Evolutionary conservation across 1,140 invertebrate genomes (phyloP), one percentile per base, ranked within the genome.

Genomic region (Diorhabda carinulata): DNA sequence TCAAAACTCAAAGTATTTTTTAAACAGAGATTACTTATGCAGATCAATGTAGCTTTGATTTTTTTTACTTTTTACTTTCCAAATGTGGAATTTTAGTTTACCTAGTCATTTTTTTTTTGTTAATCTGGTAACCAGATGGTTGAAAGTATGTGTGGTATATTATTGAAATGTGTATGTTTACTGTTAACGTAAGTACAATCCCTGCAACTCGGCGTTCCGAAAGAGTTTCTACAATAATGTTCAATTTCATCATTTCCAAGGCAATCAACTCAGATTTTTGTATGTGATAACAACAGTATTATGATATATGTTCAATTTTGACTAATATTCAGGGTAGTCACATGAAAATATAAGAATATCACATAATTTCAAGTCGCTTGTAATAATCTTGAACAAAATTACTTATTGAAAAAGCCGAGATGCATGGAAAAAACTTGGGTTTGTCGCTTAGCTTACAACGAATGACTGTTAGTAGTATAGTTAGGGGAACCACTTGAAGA

Each of bases 361-460:
- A 25, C 25, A 25, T 25, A 25, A 25, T 25, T 25, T 25, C 25
- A 25, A 25, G 25, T 25, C 25, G 25, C 25, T 25, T 25, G 25
- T 0, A 25, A 25, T 25, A 25, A 25, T 25, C 25, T 25, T 25
- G 25, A 1, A 25, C 2, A 0, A 25, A 25, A 25, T 25, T 25
- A 1, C 25, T 25, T 25, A 25, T 25, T 25, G 1, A 25, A 25
- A 25, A 25, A 25, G 25, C 25, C 25, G 25, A 25, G 25, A 25
- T 25, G 25, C 25, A 25, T 25, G 25, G 25, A 25, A 25, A 25
- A 25, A 25, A 73, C 71, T 72, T 73, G 69, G 76, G 74, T 76
- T 68, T 77, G 75, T 78, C 76, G 77, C 74, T 77, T 74, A 63
- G 73, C 72, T 78, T 76, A 78, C 75, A 77, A 78, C 74, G 77